These are phyloP conservation scores for Ophioninae sp. DNA, from an alignment of 2,888 invertebrate species.

Conservation along the genomic window DNA sequence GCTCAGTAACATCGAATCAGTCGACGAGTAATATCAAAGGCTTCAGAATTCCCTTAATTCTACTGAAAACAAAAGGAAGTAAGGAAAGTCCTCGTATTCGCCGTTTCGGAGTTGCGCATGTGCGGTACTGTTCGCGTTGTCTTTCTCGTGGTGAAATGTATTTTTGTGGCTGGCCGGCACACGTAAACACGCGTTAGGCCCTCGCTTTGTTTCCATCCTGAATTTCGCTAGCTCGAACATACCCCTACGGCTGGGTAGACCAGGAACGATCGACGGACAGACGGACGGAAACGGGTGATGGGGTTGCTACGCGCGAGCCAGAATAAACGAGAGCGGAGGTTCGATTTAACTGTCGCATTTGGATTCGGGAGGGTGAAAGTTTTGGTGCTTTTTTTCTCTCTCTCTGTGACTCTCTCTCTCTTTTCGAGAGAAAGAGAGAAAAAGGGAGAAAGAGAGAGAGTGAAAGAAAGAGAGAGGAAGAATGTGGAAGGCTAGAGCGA, in stretches of 20 bases:
- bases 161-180: slow-evolving; percentile 47
- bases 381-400: slow-evolving; percentile 38
- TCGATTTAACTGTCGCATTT: slow-evolving; percentile 76
- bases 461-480: slow-evolving; percentile 14
- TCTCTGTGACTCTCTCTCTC: slow-evolving; percentile 20
- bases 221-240: slow-evolving; percentile 35
- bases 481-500: neutral
- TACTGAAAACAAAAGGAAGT: too few species aligned
- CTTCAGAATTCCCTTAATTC: too few species aligned
- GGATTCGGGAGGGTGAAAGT: slow-evolving; percentile 69
- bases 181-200: slow-evolving; percentile 22
- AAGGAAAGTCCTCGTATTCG: neutral
- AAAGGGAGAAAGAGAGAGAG: slow-evolving; percentile 20
- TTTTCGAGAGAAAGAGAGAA: slow-evolving; percentile 5
- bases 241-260: neutral
- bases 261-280: slow-evolving; percentile 23
- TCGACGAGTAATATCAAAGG: too few species aligned
- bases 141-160: slow-evolving; percentile 45
- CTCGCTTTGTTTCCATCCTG: slow-evolving; percentile 55
- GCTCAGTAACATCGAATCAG: too few species aligned
- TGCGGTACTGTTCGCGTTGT: slow-evolving; percentile 10
- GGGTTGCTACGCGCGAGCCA: slow-evolving; percentile 62
- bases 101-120: neutral
- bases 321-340: slow-evolving; percentile 73
- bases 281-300: slow-evolving; percentile 55